phyloP scores from a whole-genome alignment of 2,888 invertebrate genomes.

The Cenopis cana region DNA sequence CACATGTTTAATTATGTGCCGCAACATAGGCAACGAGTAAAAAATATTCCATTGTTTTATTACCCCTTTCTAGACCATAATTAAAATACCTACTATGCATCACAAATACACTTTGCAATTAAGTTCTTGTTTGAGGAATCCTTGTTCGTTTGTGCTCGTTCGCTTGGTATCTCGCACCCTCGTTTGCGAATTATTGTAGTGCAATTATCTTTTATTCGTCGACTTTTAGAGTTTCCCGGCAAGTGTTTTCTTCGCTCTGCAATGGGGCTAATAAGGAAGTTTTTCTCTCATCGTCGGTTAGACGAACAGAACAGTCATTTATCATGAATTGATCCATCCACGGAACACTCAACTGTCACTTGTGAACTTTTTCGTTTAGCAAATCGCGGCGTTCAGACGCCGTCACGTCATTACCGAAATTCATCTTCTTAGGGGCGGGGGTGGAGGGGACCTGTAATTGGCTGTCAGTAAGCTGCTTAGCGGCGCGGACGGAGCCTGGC shows the following conservation, averaged over 20 bases:
- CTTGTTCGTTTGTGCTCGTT: slow-evolving; percentile 31
- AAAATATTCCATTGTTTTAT: not conserved
- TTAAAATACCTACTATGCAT: slow-evolving; percentile 20
- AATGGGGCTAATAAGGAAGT: slow-evolving; percentile 43
- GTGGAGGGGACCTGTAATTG: slow-evolving; percentile 57
- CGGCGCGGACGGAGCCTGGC: slow-evolving; percentile 49
- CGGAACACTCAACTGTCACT: slow-evolving; percentile 66
- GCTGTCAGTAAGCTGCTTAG: slow-evolving; percentile 63
- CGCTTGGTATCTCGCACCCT: slow-evolving; percentile 29
- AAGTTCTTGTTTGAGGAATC: slow-evolving; percentile 33
- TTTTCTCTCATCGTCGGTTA: slow-evolving; percentile 40
- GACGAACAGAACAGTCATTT: slow-evolving; percentile 66
- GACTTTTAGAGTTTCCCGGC: slow-evolving; percentile 32
- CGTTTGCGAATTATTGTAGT: slow-evolving; percentile 38
- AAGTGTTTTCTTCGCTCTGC: slow-evolving; percentile 33
- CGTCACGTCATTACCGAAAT: slow-evolving; percentile 61
- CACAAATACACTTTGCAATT: slow-evolving; percentile 37
- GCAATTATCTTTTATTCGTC: slow-evolving; percentile 40
- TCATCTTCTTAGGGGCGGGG: slow-evolving; percentile 51
- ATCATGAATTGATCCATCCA: slow-evolving; percentile 74
- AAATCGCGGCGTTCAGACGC: slow-evolving; percentile 55
- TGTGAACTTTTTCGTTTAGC: slow-evolving; percentile 71
- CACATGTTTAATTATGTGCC: not conserved
- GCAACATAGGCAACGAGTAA: slow-evolving; percentile 4
- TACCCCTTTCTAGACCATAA: slow-evolving; percentile 12